Evolutionary conservation across 37 sponge, comb jelly and placozoan genomes (phyloP), one percentile per base, ranked within the genome.

Genomic region (Mnemiopsis leidyi): DNA sequence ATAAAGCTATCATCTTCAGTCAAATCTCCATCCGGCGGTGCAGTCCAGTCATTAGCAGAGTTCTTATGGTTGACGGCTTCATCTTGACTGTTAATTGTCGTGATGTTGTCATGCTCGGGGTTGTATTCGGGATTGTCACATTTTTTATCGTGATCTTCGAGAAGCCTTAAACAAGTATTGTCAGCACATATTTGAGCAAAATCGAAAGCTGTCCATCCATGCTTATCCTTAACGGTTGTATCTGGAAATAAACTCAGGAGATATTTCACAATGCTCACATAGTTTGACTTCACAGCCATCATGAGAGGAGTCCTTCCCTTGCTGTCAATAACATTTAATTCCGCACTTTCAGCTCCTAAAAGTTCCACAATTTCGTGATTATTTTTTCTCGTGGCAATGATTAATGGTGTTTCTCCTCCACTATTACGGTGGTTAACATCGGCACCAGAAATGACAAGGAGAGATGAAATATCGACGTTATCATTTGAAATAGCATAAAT

Each of bases 41-140:
- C 90, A 85, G 90, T 85, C 90, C 90, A 85, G 39, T 85, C 90
- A 25, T 85, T 85, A 25, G 90, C 32, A 1, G 90, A 85, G 61
- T 40, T 85, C 61, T 40, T 38, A 33, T 85, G 90, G 35, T 85
- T 85, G 5, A 40, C 90, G 5, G 90, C 90, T 40, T 85, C 90
- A 40, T 85, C 90, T 40, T 85, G 90, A 40, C 61, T 40, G 24
- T 85, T 85, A 29, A 85, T 40, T n/a, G 90, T 85, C 3, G 90
- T 85, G 36, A 85, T 38, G 35, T 85, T 85, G 39, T 85, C 90
- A 38, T 85, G 90, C 48, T 85, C 90, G 23, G 90, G 90, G 36
- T 85, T 85, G 35, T 85, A 85, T 61, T 85, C 90, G 25, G 90
- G 90, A 26, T 85, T 85, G 24, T 85, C 90, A 25, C 61, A 38